Conservation (phyloP, 2,113 vertebrate species). For the Sclerurus mexicanus region DNA sequence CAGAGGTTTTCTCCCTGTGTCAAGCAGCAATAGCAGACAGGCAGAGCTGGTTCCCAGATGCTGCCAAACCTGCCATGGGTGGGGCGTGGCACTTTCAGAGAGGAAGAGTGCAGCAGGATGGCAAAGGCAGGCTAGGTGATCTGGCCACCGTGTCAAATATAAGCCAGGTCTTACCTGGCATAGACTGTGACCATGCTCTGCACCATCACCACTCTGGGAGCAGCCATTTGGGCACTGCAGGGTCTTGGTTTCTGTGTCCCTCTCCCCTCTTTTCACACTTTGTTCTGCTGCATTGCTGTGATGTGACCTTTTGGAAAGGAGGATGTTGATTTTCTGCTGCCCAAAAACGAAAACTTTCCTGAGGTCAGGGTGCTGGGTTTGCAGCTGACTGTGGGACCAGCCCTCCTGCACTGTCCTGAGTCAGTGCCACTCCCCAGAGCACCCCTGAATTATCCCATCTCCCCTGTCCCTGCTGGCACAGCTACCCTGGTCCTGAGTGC, state of each 20-base stretch:
- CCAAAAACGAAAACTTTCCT: not conserved
- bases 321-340: not conserved
- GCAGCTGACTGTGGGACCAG: not conserved
- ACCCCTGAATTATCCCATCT: fast-evolving
- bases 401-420: not conserved
- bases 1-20: fast-evolving
- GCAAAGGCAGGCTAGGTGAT: not conserved
- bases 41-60: not conserved
- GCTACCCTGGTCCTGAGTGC: not conserved
- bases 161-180: not conserved
- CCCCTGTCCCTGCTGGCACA: fast-evolving
- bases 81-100: not conserved
- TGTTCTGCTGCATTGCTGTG: not conserved
- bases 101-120: not conserved
- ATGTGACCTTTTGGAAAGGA: not conserved
- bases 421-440: fast-evolving
- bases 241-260: not conserved
- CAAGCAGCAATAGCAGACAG: not conserved
- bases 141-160: fast-evolving
- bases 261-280: not conserved
- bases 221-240: not conserved
- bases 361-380: not conserved
- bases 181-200: fast-evolving
- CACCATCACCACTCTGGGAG: not conserved
- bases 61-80: not conserved